These are phyloP conservation scores for Vombatus ursinus DNA, from an alignment of 2,113 vertebrate genomes.

Conservation along the genomic window DNA sequence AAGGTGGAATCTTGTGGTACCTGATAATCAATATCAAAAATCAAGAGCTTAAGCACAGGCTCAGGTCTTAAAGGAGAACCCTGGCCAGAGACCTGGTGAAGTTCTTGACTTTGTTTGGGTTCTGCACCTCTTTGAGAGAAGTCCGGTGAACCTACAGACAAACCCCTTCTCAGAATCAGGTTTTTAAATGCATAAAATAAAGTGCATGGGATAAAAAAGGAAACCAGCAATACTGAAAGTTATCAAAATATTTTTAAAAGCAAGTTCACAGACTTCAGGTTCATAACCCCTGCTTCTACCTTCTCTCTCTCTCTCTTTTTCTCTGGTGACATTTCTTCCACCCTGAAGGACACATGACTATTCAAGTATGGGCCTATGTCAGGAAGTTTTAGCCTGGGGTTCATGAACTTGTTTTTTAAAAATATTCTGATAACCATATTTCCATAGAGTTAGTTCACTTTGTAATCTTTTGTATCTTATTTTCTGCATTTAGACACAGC, in stretches of 20 bases:
- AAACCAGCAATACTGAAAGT: not conserved
- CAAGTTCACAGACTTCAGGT: not conserved
- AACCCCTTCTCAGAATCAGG: not conserved
- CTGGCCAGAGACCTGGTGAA: conserved; percentile 13
- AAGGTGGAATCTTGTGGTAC: not conserved
- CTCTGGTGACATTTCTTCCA: not conserved
- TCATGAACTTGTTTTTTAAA: not conserved
- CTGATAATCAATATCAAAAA: not conserved
- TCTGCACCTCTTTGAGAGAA: not conserved
- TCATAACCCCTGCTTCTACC: not conserved
- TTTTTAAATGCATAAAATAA: not conserved
- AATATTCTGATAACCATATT: not conserved
- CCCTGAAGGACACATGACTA: not conserved
- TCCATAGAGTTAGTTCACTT: not conserved
- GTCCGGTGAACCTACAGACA: not conserved
- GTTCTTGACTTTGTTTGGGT: not conserved
- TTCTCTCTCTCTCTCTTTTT: not conserved
- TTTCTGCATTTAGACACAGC: not conserved
- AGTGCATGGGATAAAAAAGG: not conserved
- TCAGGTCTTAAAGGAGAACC: conserved; percentile 13
- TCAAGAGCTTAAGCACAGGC: not conserved
- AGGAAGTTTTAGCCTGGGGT: not conserved
- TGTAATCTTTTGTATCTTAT: not conserved
- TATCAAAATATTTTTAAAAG: not conserved
- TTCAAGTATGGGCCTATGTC: not conserved